Percentiles rank a stretch among this genome's conserved stretches.
Evolutionary conservation across 92 coral and sea anemone genomes (phyloP).

Genomic region (Umimayanthus kanabou): DNA sequence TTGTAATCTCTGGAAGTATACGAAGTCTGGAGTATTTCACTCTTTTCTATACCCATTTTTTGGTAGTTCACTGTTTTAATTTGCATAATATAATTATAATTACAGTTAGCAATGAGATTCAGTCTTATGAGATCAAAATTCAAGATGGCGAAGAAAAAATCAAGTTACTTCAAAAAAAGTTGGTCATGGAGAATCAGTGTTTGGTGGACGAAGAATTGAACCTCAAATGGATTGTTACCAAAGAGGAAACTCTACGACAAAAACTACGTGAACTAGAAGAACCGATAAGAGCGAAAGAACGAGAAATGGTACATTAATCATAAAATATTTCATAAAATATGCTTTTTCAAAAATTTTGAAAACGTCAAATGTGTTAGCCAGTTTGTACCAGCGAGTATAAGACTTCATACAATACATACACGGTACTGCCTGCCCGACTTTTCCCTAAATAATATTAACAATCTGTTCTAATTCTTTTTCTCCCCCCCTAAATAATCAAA

Average conservation of each 20-base stretch:
- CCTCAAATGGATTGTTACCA: slow-evolving; percentile 77
- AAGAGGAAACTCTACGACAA: slow-evolving; percentile 55
- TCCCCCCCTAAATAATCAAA: background rate
- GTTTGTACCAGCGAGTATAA: too few relatives aligned
- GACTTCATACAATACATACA: too few relatives aligned
- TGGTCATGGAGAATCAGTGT: slow-evolving; percentile 79
- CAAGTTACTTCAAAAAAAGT: slow-evolving; percentile 78
- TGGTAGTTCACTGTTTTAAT: background rate
- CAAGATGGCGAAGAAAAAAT: slow-evolving; percentile 78
- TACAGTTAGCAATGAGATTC: slow-evolving; percentile 83
- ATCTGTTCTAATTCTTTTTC: too few relatives aligned
- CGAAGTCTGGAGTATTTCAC: background rate
- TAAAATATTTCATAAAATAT: background rate
- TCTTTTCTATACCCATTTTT: background rate
- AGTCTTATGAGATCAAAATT: slow-evolving; percentile 56
- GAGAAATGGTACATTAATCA: slow-evolving; percentile 50
- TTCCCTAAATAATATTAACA: background rate
- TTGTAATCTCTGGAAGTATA: slow-evolving; percentile 9
- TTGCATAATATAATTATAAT: background rate
- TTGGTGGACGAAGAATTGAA: slow-evolving; percentile 89
- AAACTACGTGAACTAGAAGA: slow-evolving; percentile 61
- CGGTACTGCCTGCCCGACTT: background rate
- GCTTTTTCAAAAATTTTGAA: too few relatives aligned
- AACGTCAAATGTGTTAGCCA: too few relatives aligned
- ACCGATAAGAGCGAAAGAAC: slow-evolving; percentile 37